Percentiles rank a stretch among this genome's conserved stretches.
phyloP scores from a whole-genome alignment of 2,113 vertebrate genomes.

The Archocentrus centrarchus region DNA sequence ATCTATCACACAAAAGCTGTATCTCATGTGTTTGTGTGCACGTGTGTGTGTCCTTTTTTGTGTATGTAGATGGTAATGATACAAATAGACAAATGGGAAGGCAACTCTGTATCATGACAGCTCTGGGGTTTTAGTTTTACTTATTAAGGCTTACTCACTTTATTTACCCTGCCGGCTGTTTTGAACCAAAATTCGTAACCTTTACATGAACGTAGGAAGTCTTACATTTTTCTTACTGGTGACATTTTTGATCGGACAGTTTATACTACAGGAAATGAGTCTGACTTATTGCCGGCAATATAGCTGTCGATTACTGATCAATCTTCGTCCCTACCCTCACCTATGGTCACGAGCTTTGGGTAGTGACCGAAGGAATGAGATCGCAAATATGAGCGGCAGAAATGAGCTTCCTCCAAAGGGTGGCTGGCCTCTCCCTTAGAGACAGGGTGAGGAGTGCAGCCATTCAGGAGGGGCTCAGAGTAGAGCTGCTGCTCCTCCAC shows the following conservation, averaged over 20 bases:
- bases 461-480: too few relatives aligned
- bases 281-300: too few relatives aligned
- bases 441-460: too few relatives aligned
- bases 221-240: neutral
- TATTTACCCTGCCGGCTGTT: neutral
- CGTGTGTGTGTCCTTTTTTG: neutral
- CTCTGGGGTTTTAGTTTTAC: neutral
- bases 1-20: conserved; percentile 49
- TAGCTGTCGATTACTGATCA: too few relatives aligned
- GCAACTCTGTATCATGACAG: conserved; percentile 1
- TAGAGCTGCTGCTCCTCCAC: too few relatives aligned
- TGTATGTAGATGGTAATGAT: neutral
- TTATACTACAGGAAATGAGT: neutral
- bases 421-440: too few relatives aligned
- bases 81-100: neutral
- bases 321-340: too few relatives aligned
- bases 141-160: neutral
- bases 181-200: neutral
- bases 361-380: too few relatives aligned
- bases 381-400: too few relatives aligned
- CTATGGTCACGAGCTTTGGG: too few relatives aligned
- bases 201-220: neutral
- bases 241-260: neutral
- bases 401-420: too few relatives aligned
- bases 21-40: conserved; percentile 19